Evolutionary conservation across 1,140 invertebrate genomes (phyloP).

Genomic region (Caerostris extrusa): DNA sequence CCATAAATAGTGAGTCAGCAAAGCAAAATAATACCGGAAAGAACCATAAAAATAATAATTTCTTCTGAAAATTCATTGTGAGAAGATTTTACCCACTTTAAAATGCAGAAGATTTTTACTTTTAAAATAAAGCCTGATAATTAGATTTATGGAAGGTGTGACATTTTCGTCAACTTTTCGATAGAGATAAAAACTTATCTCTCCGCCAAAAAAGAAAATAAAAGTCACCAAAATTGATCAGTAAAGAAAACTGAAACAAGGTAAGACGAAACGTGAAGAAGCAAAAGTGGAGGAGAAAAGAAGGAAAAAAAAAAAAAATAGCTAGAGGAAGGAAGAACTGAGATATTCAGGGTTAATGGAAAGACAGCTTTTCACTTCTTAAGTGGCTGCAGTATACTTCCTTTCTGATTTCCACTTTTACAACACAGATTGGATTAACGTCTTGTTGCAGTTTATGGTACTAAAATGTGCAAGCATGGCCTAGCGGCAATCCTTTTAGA

Average conservation of each 20-base stretch:
- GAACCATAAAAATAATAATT: not conserved
- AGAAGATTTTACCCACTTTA: too few relatives aligned
- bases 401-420: conserved; percentile 48
- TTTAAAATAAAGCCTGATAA: conserved; percentile 55
- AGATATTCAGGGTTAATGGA: conserved; percentile 74
- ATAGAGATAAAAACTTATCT: conserved; percentile 36
- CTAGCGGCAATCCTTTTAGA: not conserved
- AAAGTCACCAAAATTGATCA: not conserved
- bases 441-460: conserved; percentile 39
- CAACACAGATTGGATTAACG: conserved; percentile 58
- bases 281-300: not conserved
- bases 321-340: not conserved
- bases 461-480: not conserved
- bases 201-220: not conserved
- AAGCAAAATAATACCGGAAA: not conserved
- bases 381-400: conserved; percentile 57
- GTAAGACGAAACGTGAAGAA: not conserved
- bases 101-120: not conserved
- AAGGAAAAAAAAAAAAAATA: not conserved
- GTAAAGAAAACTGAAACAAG: not conserved
- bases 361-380: conserved; percentile 55
- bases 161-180: conserved; percentile 39
- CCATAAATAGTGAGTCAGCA: too few relatives aligned
- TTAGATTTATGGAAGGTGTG: conserved; percentile 52
- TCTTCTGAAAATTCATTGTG: not conserved